phyloP scores from a whole-genome alignment of 2,888 invertebrate species.

The Cephus pygmeus region DNA sequence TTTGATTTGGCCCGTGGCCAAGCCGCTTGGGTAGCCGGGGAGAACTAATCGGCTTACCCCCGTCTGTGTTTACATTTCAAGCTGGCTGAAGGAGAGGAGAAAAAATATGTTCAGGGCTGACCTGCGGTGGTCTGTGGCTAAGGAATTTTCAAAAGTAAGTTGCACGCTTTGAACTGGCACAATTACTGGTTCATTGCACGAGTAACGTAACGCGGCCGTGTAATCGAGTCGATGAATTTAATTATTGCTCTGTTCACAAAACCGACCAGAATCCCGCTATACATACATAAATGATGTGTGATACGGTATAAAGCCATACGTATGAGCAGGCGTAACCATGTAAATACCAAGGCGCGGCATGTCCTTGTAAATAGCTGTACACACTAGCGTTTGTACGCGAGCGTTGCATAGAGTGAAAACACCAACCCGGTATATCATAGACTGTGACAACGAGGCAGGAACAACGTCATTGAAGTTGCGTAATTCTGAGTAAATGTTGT shows the following conservation, averaged over 20 bases:
- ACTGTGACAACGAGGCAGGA: not conserved
- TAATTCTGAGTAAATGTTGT: not conserved
- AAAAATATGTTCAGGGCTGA: not conserved
- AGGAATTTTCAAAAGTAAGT: not conserved
- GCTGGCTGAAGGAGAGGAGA: not conserved
- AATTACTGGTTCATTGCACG: not conserved
- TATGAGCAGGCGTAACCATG: not conserved
- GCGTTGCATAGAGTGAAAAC: conserved; percentile 24
- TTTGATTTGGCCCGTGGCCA: not conserved
- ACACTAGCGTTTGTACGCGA: conserved; percentile 28
- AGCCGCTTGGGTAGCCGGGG: not conserved
- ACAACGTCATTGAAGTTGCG: not conserved
- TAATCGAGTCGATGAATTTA: not conserved
- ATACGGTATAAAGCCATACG: conserved; percentile 2
- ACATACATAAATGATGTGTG: not conserved
- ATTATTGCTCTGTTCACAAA: not conserved
- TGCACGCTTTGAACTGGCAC: not conserved
- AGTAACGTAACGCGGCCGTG: not conserved
- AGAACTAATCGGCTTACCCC: not conserved
- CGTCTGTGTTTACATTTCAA: not conserved
- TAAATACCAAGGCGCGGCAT: conserved; percentile 34
- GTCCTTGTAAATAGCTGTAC: conserved; percentile 37
- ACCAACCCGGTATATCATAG: not conserved
- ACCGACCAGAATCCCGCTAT: not conserved
- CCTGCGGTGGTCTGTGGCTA: not conserved